Base-by-base conservation (phyloP, 1,140 invertebrate species). In the Wiebesia pumilae region DNA sequence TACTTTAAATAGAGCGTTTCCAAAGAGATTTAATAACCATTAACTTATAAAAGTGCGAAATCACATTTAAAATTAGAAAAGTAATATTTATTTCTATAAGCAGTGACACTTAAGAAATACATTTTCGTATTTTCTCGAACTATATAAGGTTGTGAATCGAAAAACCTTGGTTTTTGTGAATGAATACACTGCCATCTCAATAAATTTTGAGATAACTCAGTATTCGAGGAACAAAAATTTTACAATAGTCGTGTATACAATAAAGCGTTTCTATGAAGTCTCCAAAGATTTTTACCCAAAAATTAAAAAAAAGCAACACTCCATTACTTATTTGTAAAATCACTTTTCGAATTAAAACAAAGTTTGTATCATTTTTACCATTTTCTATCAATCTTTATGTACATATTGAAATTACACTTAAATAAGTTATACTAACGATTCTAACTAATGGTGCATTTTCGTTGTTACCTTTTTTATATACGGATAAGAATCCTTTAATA, bases 211-310 rank as follows among this genome's bases (percentile, higher is more conserved):
- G 0, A 75, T 81, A 33, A 73, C n/a, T 67, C 33, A 35, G 43
- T 85, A 81, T 85, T 81, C 75, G 27, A 4, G 19, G 62, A 69
- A 85, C 27, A 85, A 86, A 81, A 81, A 75, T 81, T n/a, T 81
- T 80, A n/a, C n/a, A 1, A 81, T 65, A 81, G 21, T 81, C 65
- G 19, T 77, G 77, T 81, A 21, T 24, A 2, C 33, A 65, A 65
- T n/a, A 54, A 33, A 47, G 77, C 21, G 24, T 82, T 81, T 82
- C 43, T 40, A 78, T 35, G 14, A 78, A 83, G 0, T 33, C 4
- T 83, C 81, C 81, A 83, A 87, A 87, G 81, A 83, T 83, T 83
- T 80, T 80, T 69, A 30, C 71, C 73, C 67, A 83, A 83, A 83
- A 79, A 83, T 71, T n/a, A 51, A 81, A 75, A 75, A 81, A 33